phyloP scores from a whole-genome alignment of 2,113 vertebrate species.

The Parotia lawesii region DNA sequence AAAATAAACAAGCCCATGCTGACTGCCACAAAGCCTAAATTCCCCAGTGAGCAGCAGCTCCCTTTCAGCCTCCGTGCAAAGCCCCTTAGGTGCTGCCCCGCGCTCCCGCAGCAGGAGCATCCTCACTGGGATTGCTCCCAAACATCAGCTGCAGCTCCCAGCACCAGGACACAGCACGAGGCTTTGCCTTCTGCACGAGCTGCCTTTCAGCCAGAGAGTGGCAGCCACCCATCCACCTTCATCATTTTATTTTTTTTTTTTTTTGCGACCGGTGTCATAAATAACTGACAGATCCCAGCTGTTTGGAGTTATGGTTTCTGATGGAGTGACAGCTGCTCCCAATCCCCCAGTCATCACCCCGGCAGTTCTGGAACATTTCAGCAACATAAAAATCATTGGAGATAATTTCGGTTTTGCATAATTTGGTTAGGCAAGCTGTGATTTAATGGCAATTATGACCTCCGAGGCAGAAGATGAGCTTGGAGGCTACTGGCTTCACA shows the following conservation, averaged over 20 bases:
- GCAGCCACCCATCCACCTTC: conserved; percentile 31
- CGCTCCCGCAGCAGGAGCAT: background rate
- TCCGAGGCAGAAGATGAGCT: conserved; percentile 45
- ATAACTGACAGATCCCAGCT: conserved; percentile 78
- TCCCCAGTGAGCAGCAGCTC: background rate
- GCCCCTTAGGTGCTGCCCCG: background rate
- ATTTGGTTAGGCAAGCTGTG: conserved; percentile 71
- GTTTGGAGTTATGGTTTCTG: conserved; percentile 74
- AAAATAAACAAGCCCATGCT: background rate
- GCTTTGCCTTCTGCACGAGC: background rate
- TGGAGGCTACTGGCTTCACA: conserved; percentile 26
- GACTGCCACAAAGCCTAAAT: background rate
- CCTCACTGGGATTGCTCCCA: background rate
- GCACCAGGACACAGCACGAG: background rate
- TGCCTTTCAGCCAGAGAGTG: background rate
- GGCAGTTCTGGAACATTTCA: conserved; percentile 68
- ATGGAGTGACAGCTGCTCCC: conserved; percentile 79
- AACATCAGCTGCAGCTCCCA: background rate
- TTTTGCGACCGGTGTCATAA: conserved; percentile 1
- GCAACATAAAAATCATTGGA: conserved; percentile 78
- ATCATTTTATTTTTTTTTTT: background rate
- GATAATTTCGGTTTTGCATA: conserved; percentile 75
- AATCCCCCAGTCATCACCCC: conserved; percentile 71
- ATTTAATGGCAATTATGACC: conserved; percentile 74
- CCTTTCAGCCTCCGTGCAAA: background rate